Evolutionary conservation across 2,797 vertebrate genomes (phyloP).

Genomic region (Somateria mollissima): DNA sequence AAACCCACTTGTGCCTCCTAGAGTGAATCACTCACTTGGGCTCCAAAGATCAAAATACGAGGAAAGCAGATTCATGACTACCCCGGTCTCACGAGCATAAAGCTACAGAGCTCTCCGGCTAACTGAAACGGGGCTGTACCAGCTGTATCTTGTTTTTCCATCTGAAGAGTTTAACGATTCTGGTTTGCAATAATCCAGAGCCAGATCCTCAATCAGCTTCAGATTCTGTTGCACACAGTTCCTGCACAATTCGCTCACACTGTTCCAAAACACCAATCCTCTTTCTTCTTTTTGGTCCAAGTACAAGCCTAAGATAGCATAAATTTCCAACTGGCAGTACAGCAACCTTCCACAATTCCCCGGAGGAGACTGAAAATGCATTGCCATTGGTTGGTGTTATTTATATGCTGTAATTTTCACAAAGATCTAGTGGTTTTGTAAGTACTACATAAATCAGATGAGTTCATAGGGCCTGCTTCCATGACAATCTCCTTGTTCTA

Average conservation of each 20-base stretch:
- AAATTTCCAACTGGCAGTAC: neutral
- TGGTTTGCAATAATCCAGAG: conserved; percentile 3
- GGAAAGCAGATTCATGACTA: neutral
- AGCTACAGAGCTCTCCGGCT: neutral
- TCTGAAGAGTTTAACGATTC: neutral
- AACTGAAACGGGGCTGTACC: neutral
- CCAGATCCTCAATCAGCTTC: neutral
- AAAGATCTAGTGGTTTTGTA: conserved; percentile 12
- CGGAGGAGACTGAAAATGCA: neutral
- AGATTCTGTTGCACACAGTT: neutral
- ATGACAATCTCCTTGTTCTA: neutral
- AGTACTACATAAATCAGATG: neutral
- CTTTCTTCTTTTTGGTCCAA: conserved; percentile 7
- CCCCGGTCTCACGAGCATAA: neutral
- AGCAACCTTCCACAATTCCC: conserved; percentile 1
- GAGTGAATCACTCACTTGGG: neutral
- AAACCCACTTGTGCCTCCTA: neutral
- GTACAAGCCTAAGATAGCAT: neutral
- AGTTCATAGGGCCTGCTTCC: neutral
- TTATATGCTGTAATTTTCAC: conserved; percentile 34
- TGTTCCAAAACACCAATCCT: conserved; percentile 23
- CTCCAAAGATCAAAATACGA: neutral
- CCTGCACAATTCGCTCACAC: neutral
- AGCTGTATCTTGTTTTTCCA: conserved; percentile 5
- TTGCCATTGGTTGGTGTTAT: conserved; percentile 4